Evolutionary conservation across 2,888 invertebrate species (phyloP).

Genomic region (Apodemia hepburni): DNA sequence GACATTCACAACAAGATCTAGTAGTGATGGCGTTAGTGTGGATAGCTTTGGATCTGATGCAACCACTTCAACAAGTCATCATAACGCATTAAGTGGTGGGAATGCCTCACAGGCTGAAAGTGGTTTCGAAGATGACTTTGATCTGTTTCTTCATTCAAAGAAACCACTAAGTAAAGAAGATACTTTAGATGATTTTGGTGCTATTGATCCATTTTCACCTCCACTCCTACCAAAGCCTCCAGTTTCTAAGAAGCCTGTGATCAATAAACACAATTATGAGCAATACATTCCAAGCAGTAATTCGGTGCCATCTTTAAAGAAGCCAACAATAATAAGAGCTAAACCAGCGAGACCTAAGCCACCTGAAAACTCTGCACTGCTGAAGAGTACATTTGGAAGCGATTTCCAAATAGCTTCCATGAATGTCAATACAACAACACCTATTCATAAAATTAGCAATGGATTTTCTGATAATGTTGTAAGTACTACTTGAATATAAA

Average conservation of each 20-base stretch:
- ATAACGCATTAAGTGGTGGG: conserved; percentile 77
- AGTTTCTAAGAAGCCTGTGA: conserved; percentile 71
- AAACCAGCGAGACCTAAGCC: conserved; percentile 81
- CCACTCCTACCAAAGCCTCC: conserved; percentile 51
- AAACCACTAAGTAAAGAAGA: conserved; percentile 59
- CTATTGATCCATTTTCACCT: conserved; percentile 79
- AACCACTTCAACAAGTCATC: conserved; percentile 78
- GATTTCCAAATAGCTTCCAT: conserved; percentile 52
- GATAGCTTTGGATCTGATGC: conserved; percentile 89
- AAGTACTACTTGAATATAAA: conserved; percentile 43
- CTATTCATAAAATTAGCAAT: conserved; percentile 62
- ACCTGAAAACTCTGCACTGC: conserved; percentile 66
- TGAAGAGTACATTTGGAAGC: conserved; percentile 60
- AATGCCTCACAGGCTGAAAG: conserved; percentile 87
- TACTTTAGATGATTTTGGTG: conserved; percentile 75
- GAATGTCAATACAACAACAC: conserved; percentile 65
- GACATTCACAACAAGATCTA: conserved; percentile 86
- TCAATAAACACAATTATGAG: conserved; percentile 83
- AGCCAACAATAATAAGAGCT: conserved; percentile 89
- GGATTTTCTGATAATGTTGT: conserved; percentile 61
- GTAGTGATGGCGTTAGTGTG: conserved; percentile 87
- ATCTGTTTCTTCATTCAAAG: conserved; percentile 79
- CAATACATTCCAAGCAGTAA: conserved; percentile 65
- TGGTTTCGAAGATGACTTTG: conserved; percentile 92
- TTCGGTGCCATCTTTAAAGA: conserved; percentile 60